phyloP scores from a whole-genome alignment of 1,140 invertebrate genomes.

The Drosophila repleta region DNA sequence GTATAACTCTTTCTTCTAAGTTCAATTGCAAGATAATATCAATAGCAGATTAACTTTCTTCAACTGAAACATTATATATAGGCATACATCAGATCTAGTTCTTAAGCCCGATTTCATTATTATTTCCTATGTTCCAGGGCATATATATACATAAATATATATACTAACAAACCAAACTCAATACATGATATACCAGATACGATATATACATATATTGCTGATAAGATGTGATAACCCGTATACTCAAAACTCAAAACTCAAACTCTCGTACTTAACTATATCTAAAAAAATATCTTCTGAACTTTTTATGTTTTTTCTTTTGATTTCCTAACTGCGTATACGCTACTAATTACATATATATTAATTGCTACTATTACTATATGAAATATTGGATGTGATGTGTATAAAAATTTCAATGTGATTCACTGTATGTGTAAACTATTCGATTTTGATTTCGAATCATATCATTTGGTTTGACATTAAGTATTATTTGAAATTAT shows the following conservation, averaged over 20 bases:
- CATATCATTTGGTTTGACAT: slow-evolving; percentile 21
- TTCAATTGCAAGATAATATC: not conserved
- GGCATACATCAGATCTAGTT: no score
- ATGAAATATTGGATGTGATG: slow-evolving; percentile 83
- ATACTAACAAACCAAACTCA: slow-evolving; percentile 6
- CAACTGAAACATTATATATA: no score
- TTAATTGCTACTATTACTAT: slow-evolving; percentile 74
- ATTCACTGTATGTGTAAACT: slow-evolving; percentile 83
- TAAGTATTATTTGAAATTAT: not conserved
- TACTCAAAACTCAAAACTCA: slow-evolving; percentile 10
- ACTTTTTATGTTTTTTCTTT: slow-evolving; percentile 53
- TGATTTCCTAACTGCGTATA: slow-evolving; percentile 66
- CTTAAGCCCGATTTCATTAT: no score
- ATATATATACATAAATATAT: no score
- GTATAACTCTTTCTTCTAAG: not conserved
- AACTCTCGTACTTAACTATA: slow-evolving; percentile 50
- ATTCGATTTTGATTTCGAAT: slow-evolving; percentile 48
- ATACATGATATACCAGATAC: slow-evolving; percentile 42
- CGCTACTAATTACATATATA: slow-evolving; percentile 70
- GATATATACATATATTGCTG: slow-evolving; percentile 59
- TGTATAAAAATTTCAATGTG: slow-evolving; percentile 81
- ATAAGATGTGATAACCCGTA: slow-evolving; percentile 55
- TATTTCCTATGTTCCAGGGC: no score
- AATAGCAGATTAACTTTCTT: no score
- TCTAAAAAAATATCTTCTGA: slow-evolving; percentile 32